phyloP scores from a whole-genome alignment of 2,113 vertebrate genomes.

The Carlito syrichta region DNA sequence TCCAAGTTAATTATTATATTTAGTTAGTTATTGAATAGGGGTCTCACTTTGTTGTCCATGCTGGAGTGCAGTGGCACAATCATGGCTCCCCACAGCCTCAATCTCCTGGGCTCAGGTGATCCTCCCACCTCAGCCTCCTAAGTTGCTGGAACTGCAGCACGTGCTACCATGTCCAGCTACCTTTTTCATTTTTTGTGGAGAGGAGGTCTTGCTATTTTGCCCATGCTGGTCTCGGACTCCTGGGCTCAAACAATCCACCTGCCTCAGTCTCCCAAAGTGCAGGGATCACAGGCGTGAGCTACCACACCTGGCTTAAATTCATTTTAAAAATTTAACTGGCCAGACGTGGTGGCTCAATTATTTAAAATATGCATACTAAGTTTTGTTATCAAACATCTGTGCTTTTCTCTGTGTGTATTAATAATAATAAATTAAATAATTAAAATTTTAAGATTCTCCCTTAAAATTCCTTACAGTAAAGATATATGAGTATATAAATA shows the following conservation, averaged over 20 bases:
- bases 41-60: neutral
- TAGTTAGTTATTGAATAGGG: neutral
- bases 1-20: neutral
- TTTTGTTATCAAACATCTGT: conserved; percentile 48
- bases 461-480: neutral
- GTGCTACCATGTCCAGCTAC: neutral
- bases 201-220: too few species aligned
- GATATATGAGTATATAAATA: neutral
- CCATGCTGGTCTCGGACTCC: neutral
- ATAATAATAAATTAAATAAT: neutral
- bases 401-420: neutral
- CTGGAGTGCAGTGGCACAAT: neutral
- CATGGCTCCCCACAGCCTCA: neutral
- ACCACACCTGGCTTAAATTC: neutral
- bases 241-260: neutral
- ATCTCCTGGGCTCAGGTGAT: neutral
- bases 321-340: conserved; percentile 44
- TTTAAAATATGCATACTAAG: conserved; percentile 19
- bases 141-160: neutral
- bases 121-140: neutral
- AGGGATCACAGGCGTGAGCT: neutral
- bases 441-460: neutral
- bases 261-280: neutral
- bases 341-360: neutral
- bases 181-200: neutral